A percentile compares a stretch with the other conserved stretches of the same genome.
phyloP scores from a whole-genome alignment of 2,888 invertebrate species.

The Lasioglossum marginatum region DNA sequence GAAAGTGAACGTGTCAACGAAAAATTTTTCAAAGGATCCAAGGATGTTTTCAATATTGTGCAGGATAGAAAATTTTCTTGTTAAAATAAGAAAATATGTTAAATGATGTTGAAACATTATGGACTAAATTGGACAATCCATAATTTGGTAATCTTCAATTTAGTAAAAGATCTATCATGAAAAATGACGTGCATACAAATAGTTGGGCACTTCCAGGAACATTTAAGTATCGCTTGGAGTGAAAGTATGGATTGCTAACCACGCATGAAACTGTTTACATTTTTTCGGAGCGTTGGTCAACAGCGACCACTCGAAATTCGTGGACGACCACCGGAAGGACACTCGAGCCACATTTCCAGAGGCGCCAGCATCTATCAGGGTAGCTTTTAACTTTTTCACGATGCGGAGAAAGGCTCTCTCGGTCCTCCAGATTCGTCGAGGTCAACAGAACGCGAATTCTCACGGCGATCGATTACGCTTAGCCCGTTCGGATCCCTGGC shows the following conservation, averaged over 20 bases:
- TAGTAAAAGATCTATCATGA: too few relatives aligned
- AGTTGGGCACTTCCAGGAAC: too few relatives aligned
- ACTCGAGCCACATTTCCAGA: not conserved
- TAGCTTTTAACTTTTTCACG: constrained; percentile 59
- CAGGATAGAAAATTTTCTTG: too few relatives aligned
- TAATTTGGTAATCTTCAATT: too few relatives aligned
- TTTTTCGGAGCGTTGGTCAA: not conserved
- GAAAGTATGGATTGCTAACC: not conserved
- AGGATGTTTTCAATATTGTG: not conserved
- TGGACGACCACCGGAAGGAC: not conserved
- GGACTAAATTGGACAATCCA: too few relatives aligned
- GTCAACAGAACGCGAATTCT: constrained; percentile 67
- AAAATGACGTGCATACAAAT: too few relatives aligned
- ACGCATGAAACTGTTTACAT: not conserved
- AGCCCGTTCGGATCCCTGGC: constrained; percentile 71
- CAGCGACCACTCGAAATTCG: not conserved
- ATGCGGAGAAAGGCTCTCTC: constrained; percentile 29
- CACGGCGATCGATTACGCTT: constrained; percentile 76
- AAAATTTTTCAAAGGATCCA: not conserved
- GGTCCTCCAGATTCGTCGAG: constrained; percentile 36
- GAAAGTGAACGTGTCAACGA: not conserved
- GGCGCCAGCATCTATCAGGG: constrained; percentile 15
- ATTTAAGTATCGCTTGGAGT: not conserved
- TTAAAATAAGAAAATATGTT: too few relatives aligned
- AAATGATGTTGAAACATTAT: too few relatives aligned